These are phyloP conservation scores for Malaclemys terrapin DNA, from an alignment of 2,113 vertebrate species.

Conservation along the genomic window DNA sequence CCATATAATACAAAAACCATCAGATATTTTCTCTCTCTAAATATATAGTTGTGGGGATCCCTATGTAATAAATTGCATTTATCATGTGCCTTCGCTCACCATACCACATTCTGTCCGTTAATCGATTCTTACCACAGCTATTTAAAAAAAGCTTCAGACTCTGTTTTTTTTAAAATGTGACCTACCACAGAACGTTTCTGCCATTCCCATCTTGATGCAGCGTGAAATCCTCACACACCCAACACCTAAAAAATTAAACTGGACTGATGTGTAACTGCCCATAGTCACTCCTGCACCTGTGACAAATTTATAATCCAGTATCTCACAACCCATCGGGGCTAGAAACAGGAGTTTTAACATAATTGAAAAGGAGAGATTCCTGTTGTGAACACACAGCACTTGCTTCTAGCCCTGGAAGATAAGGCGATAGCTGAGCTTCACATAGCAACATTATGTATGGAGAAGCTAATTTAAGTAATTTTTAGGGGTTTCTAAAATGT, in stretches of 20 bases:
- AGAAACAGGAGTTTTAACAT: not conserved
- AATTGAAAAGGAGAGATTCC: not conserved
- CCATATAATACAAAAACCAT: not conserved
- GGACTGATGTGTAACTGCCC: not conserved
- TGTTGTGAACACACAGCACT: not conserved
- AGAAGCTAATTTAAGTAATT: slow-evolving; percentile 58
- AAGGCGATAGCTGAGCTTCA: not conserved
- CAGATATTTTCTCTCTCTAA: not conserved
- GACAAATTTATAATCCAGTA: not conserved
- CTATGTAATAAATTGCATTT: not conserved
- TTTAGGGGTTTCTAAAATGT: slow-evolving; percentile 57
- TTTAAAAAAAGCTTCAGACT: not conserved
- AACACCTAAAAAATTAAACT: not conserved
- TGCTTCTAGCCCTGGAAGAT: not conserved
- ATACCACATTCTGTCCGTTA: not conserved
- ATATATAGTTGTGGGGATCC: not conserved
- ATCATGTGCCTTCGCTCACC: not conserved
- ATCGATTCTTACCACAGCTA: not conserved
- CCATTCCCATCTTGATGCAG: not conserved
- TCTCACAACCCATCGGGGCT: not conserved
- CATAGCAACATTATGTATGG: slow-evolving; percentile 16
- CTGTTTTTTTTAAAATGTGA: not conserved
- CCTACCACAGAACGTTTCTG: not conserved
- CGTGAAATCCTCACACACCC: not conserved
- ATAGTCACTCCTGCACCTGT: not conserved